Evolutionary conservation across 1,140 invertebrate genomes (phyloP), one percentile per base, ranked within the genome.

Genomic region (Drosophila neocordata): DNA sequence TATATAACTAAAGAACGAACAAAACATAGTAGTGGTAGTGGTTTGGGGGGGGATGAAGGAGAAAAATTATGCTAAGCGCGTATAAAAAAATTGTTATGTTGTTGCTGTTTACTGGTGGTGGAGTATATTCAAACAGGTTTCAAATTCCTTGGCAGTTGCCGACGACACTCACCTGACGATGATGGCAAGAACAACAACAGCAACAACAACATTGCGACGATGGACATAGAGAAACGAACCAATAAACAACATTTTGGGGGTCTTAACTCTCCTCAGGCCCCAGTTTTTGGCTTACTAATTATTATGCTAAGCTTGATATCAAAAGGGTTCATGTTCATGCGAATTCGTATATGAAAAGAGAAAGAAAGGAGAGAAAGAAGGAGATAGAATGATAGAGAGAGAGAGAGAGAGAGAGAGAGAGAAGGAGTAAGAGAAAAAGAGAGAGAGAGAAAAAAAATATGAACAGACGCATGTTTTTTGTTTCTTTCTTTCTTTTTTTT

Each of bases 1-100:
- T n/a, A n/a, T n/a, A n/a, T n/a, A n/a, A 67, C 27, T 41, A 65
- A 66, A 37, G 61, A 79, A 61, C 69, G 64, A 51, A 67, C 57
- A 37, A 62, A 62, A 34, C 22, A 56, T 11, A 64, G 61, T n/a
- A n/a, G n/a, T n/a, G n/a, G n/a, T n/a, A n/a, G n/a, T n/a, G n/a
- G n/a, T n/a, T n/a, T n/a, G n/a, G n/a, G n/a, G n/a, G n/a, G n/a
- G n/a, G n/a, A n/a, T n/a, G 12, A 52, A 35, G 38, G 56, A 57
- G 62, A 68, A 69, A 77, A 79, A 76, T 87, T 88, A 88, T 88
- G 83, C 83, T 88, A 83, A 87, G 64, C 83, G 77, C 83, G 84
- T 83, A 73, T 74, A 67, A 87, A 73, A 64, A 41, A 44, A 31
- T 31, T 61, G 37, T 44, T 76, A 41, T 48, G 68, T 74, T 59